phyloP scores from a whole-genome alignment of 2,113 vertebrate genomes.

The Datnioides undecimradiatus region DNA sequence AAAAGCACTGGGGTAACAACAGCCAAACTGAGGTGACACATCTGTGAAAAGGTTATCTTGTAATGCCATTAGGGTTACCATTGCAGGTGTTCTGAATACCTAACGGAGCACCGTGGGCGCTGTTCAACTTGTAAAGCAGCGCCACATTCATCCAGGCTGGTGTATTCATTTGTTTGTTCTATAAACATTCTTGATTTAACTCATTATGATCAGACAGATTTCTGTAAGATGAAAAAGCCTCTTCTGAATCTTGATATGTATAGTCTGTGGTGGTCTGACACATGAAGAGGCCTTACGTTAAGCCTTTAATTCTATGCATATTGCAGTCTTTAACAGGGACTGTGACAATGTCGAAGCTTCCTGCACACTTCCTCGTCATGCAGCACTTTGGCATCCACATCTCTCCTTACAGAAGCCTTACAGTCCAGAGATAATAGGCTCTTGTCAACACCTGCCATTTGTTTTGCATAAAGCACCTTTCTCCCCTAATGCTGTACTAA shows the following conservation, averaged over 20 bases:
- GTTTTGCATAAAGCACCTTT: slow-evolving; percentile 48
- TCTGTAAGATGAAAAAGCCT: slow-evolving; percentile 16
- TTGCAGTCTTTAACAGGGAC: slow-evolving; percentile 4
- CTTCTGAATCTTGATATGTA: slow-evolving; percentile 63
- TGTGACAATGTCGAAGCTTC: not conserved
- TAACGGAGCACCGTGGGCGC: slow-evolving; percentile 22
- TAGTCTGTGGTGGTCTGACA: not conserved
- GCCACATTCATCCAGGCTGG: slow-evolving; percentile 52
- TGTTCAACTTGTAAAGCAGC: not conserved
- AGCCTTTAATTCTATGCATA: not conserved
- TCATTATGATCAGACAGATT: slow-evolving; percentile 9
- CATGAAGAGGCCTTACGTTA: not conserved
- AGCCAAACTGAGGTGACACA: slow-evolving; percentile 17
- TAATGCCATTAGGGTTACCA: not conserved
- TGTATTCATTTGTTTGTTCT: not conserved
- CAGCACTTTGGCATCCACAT: slow-evolving; percentile 48
- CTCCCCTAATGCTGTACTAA: slow-evolving; percentile 11
- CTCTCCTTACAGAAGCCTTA: slow-evolving; percentile 4
- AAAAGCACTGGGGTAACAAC: slow-evolving; percentile 9
- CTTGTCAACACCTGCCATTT: slow-evolving; percentile 24
- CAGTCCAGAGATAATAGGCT: not conserved
- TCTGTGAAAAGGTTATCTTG: not conserved
- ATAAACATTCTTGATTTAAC: slow-evolving; percentile 44
- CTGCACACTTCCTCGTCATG: slow-evolving; percentile 1
- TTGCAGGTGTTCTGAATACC: not conserved